phyloP scores from a whole-genome alignment of 2,113 vertebrate species.

The Myiagra hebetior region DNA sequence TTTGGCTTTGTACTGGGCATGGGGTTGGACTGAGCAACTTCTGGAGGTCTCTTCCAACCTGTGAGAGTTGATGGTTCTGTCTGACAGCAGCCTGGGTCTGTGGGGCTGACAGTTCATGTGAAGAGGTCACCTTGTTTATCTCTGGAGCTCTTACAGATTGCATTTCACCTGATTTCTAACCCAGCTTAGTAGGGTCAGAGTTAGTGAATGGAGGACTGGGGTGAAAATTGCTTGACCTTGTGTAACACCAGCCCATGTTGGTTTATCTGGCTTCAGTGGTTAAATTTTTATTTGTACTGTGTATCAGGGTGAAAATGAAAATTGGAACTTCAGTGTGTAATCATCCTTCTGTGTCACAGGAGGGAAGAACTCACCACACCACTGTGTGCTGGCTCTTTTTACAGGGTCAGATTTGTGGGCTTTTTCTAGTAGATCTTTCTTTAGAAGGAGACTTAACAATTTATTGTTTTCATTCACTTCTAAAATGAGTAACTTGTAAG shows the following conservation, averaged over 20 bases:
- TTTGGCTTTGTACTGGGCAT: not conserved
- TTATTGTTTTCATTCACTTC: not conserved
- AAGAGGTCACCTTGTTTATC: not conserved
- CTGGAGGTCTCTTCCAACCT: not conserved
- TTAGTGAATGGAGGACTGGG: not conserved
- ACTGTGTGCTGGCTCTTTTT: not conserved
- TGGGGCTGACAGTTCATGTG: accelerated
- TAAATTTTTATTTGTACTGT: not conserved
- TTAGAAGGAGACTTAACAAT: not conserved
- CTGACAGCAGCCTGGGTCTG: not conserved
- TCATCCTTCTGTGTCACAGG: not conserved
- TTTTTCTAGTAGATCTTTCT: not conserved
- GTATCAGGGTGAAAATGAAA: not conserved
- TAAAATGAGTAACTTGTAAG: not conserved
- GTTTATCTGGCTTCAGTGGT: not conserved
- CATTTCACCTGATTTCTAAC: not conserved
- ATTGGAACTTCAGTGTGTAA: not conserved
- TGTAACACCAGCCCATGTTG: not conserved
- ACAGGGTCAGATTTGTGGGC: not conserved
- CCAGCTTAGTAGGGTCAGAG: not conserved
- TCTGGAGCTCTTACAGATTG: not conserved
- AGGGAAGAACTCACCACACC: not conserved
- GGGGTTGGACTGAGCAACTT: not conserved
- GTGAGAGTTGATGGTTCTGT: not conserved
- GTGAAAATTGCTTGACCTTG: not conserved